These are phyloP conservation scores for Malurus alboscapulatus DNA, from an alignment of 2,113 vertebrate species.

Conservation along the genomic window DNA sequence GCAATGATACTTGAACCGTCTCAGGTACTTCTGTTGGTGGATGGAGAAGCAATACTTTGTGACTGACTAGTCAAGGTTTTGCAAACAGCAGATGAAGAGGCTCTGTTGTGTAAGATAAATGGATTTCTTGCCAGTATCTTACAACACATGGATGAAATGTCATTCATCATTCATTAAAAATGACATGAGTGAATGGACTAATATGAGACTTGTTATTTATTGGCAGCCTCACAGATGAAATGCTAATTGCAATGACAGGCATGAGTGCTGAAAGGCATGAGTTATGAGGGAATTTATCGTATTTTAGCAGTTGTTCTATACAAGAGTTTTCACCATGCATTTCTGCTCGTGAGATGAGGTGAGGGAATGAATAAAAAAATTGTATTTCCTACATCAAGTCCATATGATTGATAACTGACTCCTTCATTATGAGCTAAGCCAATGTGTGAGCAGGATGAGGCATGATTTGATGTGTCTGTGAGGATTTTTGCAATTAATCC, in stretches of 20 bases:
- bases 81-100: background rate
- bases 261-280: background rate
- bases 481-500: background rate
- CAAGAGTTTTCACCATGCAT: background rate
- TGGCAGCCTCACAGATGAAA: constrained; percentile 8
- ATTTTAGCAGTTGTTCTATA: background rate
- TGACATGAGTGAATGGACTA: background rate
- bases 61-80: background rate
- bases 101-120: background rate
- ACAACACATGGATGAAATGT: background rate
- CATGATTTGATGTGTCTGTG: background rate
- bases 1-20: background rate
- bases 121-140: background rate
- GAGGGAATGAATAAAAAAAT: background rate
- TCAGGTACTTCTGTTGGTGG: background rate
- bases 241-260: constrained; percentile 10
- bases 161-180: constrained; percentile 5
- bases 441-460: background rate
- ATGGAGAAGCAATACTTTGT: background rate
- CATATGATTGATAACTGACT: background rate
- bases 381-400: background rate
- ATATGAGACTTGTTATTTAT: background rate
- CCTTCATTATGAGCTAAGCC: background rate
- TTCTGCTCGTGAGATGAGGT: background rate
- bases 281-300: background rate